phyloP scores from a whole-genome alignment of 2,113 vertebrate genomes.

The Hylia prasina region DNA sequence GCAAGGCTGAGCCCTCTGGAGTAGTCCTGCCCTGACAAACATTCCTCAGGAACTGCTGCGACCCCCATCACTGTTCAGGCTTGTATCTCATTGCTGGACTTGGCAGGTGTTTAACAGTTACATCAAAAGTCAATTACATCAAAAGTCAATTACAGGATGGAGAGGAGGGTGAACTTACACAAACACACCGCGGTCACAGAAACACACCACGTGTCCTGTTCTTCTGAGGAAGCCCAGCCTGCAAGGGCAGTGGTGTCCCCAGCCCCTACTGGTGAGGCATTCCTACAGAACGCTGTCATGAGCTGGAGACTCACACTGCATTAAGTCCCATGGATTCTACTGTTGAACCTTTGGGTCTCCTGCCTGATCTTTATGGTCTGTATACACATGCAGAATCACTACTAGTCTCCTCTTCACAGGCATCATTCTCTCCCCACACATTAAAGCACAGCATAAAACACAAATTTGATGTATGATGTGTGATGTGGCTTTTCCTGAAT shows the following conservation, averaged over 20 bases:
- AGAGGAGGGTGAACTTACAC: not conserved
- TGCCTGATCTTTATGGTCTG: not conserved
- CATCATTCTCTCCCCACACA: not conserved
- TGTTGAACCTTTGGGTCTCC: not conserved
- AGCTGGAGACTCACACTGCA: not conserved
- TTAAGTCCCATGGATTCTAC: not conserved
- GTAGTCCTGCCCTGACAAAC: not conserved
- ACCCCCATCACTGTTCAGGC: not conserved
- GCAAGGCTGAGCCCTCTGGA: not conserved
- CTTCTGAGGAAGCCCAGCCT: not conserved
- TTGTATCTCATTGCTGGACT: not conserved
- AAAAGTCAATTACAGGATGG: not conserved
- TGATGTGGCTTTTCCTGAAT: not conserved
- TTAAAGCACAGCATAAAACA: not conserved
- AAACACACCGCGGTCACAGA: accelerated
- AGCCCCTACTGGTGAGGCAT: not conserved
- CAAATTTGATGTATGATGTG: not conserved
- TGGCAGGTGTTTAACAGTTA: not conserved
- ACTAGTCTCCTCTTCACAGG: not conserved
- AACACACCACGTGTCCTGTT: accelerated
- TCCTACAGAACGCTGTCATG: accelerated
- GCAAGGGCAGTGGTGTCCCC: not conserved
- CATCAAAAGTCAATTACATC: not conserved
- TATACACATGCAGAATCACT: not conserved
- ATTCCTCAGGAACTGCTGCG: not conserved